Conservation (phyloP, 2,888 invertebrate species). For the Clanis bilineata region DNA sequence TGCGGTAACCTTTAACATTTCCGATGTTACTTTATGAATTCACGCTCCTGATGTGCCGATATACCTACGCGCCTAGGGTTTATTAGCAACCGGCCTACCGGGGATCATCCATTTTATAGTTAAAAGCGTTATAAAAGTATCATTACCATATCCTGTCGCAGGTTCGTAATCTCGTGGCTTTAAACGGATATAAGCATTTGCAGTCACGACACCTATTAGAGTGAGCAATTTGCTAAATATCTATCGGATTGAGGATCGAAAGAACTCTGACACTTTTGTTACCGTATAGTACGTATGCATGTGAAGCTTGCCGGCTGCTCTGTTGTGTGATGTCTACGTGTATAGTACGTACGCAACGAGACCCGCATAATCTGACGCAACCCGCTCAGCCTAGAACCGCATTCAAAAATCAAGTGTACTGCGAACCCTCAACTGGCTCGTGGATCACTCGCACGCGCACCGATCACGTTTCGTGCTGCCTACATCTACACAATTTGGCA, state of each 20-base stretch:
- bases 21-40: constrained; percentile 5
- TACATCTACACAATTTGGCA: constrained; percentile 53
- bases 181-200: constrained; percentile 40
- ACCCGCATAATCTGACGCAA: constrained; percentile 47
- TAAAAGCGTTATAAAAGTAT: constrained; percentile 22
- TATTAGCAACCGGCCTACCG: constrained; percentile 14
- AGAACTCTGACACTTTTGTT: background rate
- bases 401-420: constrained; percentile 44
- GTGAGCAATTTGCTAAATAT: background rate
- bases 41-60: background rate
- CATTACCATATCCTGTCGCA: constrained; percentile 38
- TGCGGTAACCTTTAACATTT: constrained; percentile 12
- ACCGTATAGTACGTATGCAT: background rate
- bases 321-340: constrained; percentile 11
- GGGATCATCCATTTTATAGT: constrained; percentile 24
- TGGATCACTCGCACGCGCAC: constrained; percentile 44
- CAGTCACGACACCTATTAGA: constrained; percentile 34
- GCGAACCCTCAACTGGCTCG: constrained; percentile 26
- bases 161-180: constrained; percentile 42
- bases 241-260: background rate
- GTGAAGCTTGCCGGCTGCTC: background rate
- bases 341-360: constrained; percentile 23
- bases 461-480: constrained; percentile 41
- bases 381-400: constrained; percentile 32
- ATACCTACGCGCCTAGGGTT: background rate